Base-by-base conservation (phyloP, 2,113 vertebrate species). In the Dipodomys merriami region DNA sequence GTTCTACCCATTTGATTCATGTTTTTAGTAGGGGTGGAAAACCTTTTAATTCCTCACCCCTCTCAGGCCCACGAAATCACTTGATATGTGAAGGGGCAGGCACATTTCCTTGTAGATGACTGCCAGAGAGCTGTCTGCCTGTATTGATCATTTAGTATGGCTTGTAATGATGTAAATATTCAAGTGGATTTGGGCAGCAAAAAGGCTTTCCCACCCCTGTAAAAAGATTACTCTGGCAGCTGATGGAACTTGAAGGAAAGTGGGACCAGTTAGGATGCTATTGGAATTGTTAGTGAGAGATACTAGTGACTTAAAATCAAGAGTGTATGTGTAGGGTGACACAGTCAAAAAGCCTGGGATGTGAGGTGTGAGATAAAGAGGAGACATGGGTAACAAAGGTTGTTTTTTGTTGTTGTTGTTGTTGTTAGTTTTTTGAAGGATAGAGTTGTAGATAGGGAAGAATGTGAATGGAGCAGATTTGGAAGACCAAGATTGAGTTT, bases 401-500 rank as follows among this genome's bases (percentile, higher is more conserved):
- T 11, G 53, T 57, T 16, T 13, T 11, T 57, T 57, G 5, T 39
- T 13, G 53, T 57, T 57, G n/a, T n/a, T n/a, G 12, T 16, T 57
- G 53, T 57, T 57, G 53, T 57, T 49, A 49, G 49, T 44, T 16
- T 68, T 67, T 83, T 91, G 62, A 57, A 57, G 15, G n/a, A 46
- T 84, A 18, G 46, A 85, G 15, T 78, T 33, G 46, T 8, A 84
- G 30, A 35, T 77, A 44, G 8, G 72, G 30, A 67, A 69, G 25
- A 46, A 60, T 77, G 22, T 57, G 29, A 4, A 27, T 77, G 46
- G 18, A 91, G 35, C 62, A 67, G 73, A 88, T 88, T 90, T 77
- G 78, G 12, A 83, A 94, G 60, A 80, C 39, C 33, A 44, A 6
- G 53, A 90, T 73, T 90, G 67, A 74, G 5, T 83, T 74, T 90